These are phyloP conservation scores for Orchesella cincta DNA, from an alignment of 1,140 invertebrate genomes.

Conservation along the genomic window DNA sequence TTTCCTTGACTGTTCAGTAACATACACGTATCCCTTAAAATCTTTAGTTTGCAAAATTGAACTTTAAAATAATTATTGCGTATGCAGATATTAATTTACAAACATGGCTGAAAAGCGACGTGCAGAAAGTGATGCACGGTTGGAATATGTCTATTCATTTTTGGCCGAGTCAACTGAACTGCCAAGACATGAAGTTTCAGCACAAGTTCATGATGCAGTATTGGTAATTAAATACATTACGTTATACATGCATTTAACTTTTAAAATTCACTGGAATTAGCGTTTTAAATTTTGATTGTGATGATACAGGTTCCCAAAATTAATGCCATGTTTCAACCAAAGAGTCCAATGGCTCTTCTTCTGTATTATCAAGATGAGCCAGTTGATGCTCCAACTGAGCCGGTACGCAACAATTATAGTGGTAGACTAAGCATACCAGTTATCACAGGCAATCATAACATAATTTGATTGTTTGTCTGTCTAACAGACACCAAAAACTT, in stretches of 20 bases:
- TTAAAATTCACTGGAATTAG: too few relatives aligned
- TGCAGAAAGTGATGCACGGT: conserved; percentile 47
- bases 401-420: background rate
- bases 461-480: background rate
- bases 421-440: too few relatives aligned
- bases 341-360: conserved; percentile 28
- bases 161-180: conserved; percentile 37
- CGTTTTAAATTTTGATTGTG: too few relatives aligned
- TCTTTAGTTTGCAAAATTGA: too few relatives aligned
- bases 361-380: conserved; percentile 41
- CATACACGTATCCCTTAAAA: background rate
- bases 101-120: conserved; percentile 42
- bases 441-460: background rate
- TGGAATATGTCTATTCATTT: conserved; percentile 33
- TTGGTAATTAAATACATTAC: conserved; percentile 42
- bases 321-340: conserved; percentile 38
- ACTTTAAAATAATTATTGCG: background rate
- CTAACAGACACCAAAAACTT: conserved; percentile 31
- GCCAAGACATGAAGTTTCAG: conserved; percentile 41
- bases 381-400: background rate
- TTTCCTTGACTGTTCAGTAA: too few relatives aligned
- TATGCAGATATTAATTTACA: too few relatives aligned
- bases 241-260: background rate
- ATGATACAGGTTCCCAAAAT: conserved; percentile 29
- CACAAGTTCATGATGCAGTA: conserved; percentile 35